Evolutionary conservation across 1,140 invertebrate species (phyloP), one percentile per base, ranked within the genome.

Genomic region (Trichonephila clavata): DNA sequence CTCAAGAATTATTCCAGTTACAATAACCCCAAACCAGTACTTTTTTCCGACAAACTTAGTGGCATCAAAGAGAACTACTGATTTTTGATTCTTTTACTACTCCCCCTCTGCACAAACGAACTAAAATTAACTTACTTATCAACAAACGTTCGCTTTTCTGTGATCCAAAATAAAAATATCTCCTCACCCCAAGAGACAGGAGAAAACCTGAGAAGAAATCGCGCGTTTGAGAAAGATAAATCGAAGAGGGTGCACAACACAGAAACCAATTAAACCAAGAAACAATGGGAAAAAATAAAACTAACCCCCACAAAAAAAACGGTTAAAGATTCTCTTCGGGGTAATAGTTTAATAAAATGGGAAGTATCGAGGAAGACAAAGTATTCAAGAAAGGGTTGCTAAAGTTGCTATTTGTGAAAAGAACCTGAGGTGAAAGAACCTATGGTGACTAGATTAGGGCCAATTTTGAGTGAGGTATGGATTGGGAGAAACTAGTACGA

Each of bases 221-320:
- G 27, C 68, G 68, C 68, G 24, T 71, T 71, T 71, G 32, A 71
- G 68, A 71, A 71, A 71, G 68, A 71, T 71, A 71, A 71, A 71
- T 71, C 68, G 27, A 14, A 6, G 68, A 2, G 14, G 32, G 68
- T 2, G 68, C 32, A 24, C 13, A 65, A 24, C 68, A n/a, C 68
- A 24, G 24, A 71, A 71, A 71, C 68, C 68, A 71, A 71, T 71
- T 71, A 71, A 24, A 71, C n/a, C 68, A 16, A n/a, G 60, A 61
- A 61, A 20, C 2, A 61, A 61, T 7, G 14, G 14, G 59, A 16
- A 60, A 13, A 71, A 71, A 71, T 39, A 39, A 4, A 71, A 24
- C 27, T 16, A n/a, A 24, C 24, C n/a, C n/a, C 24, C 13, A 24
- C 10, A 20, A 65, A 65, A 20, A 20, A 21, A 71, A 27, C 14